These are phyloP conservation scores for Proctacanthus coquilletti DNA, from an alignment of 1,140 invertebrate species.

Conservation along the genomic window DNA sequence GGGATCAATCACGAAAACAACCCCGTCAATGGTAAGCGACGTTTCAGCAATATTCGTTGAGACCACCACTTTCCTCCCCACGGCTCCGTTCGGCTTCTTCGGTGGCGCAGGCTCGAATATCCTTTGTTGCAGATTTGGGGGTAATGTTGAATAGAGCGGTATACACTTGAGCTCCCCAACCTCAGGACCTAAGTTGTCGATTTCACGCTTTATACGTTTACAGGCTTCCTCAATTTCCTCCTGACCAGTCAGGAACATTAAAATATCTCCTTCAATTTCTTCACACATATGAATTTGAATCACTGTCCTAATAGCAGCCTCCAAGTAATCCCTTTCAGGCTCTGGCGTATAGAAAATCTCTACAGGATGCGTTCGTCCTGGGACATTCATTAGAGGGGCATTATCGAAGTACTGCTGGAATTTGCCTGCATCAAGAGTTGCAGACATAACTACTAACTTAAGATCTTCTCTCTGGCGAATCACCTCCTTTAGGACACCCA, in stretches of 20 bases:
- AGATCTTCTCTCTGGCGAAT: conserved; percentile 85
- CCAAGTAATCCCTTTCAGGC: conserved; percentile 94
- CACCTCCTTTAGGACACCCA: conserved; percentile 97
- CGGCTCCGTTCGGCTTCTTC: conserved; percentile 82
- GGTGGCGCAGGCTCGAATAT: conserved; percentile 95
- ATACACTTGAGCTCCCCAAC: conserved; percentile 97
- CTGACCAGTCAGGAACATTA: conserved; percentile 89
- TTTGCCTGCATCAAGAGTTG: conserved; percentile 98
- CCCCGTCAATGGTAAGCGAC: conserved; percentile 96
- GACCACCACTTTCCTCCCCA: conserved; percentile 92
- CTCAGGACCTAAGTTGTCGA: conserved; percentile 92
- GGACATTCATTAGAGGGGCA: conserved; percentile 96
- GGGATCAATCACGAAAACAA: conserved; percentile 99
- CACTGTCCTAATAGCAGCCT: conserved; percentile 96
- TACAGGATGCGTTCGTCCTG: conserved; percentile 82
- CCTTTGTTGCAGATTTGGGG: conserved; percentile 91
- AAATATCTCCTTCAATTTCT: conserved; percentile 82
- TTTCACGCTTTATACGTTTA: conserved; percentile 91
- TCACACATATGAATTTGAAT: conserved; percentile 99
- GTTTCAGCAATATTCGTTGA: conserved; percentile 99
- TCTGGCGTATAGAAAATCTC: conserved; percentile 99
- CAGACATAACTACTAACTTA: conserved; percentile 98
- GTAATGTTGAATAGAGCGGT: conserved; percentile 94
- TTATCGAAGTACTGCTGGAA: conserved; percentile 99
- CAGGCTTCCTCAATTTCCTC: conserved; percentile 99